Conservation (phyloP, 2,888 invertebrate species). For the Arrhopalites spinosus region DNA sequence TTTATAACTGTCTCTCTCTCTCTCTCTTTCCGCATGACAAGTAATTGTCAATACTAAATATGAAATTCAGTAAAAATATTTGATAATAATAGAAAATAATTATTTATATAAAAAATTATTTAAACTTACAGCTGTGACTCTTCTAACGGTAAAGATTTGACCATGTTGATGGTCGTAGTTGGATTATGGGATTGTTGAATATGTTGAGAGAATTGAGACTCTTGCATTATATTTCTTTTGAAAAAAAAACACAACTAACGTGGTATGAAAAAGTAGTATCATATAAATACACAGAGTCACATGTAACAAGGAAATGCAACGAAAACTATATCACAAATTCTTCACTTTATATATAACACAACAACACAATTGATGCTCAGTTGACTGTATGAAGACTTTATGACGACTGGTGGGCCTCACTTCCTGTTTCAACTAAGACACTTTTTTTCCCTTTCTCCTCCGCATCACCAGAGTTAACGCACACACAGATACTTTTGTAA, state of each 20-base stretch:
- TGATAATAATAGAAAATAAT: too few relatives aligned
- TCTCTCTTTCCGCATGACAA: too few relatives aligned
- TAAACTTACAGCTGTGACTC: conserved; percentile 14
- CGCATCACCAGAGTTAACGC: too few relatives aligned
- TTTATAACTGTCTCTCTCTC: too few relatives aligned
- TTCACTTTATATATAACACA: background rate
- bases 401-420: too few relatives aligned
- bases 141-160: background rate
- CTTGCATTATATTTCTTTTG: background rate
- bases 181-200: background rate
- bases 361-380: background rate
- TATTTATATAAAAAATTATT: background rate
- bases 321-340: too few relatives aligned
- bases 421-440: too few relatives aligned
- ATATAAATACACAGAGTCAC: background rate
- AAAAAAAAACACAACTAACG: background rate
- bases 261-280: background rate
- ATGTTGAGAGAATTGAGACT: background rate
- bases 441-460: too few relatives aligned
- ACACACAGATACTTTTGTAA: background rate
- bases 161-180: background rate
- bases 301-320: too few relatives aligned
- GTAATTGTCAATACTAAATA: too few relatives aligned
- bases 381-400: too few relatives aligned
- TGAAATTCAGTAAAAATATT: too few relatives aligned